Evolutionary conservation across 2,888 invertebrate genomes (phyloP), one percentile per base, ranked within the genome.

Genomic region (Amorpha juglandis): DNA sequence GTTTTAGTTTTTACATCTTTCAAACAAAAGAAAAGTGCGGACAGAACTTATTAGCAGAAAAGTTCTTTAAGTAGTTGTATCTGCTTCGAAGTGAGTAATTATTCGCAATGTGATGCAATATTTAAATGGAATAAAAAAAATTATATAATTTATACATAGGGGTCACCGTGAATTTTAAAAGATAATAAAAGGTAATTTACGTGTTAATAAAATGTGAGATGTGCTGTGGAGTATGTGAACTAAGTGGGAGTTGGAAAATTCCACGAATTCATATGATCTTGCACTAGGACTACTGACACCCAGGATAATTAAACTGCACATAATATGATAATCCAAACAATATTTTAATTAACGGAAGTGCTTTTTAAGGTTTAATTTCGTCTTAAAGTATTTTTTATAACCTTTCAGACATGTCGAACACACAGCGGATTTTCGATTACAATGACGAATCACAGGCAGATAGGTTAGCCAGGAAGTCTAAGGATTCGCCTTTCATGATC

Each of bases 401-500:
- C 6, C 27, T 64, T 63, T 55, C 27, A 64, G 64, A 63, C 66
- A 93, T 93, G 94, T 76, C 89, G 1, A 87, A 85, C 52, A 77
- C 82, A 6, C 78, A 83, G 67, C 86, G 79, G 68, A 77, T 91
- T 74, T 94, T 90, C 72, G 88, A 93, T 14, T 94, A 94, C 70
- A 87, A 84, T 65, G 94, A 94, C 69, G 95, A 95, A 86, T 91
- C 94, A 75, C 94, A 94, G 65, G 79, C 89, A 3, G 92, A 94
- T 1, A 95, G 94, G 78, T 84, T 96, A 52, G 89, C 95, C 0
- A 94, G 95, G 71, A 96, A 96, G 82, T 95, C 96, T 1, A 95
- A 95, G 81, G 96, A 96, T 78, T 95, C 95, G 1, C 96, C 96
- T 0, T 95, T 96, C 80, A 95, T 96, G 94, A 93, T 96, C 58